Conservation (phyloP, 2,113 vertebrate genomes). For the Chascanopsetta lugubris region DNA sequence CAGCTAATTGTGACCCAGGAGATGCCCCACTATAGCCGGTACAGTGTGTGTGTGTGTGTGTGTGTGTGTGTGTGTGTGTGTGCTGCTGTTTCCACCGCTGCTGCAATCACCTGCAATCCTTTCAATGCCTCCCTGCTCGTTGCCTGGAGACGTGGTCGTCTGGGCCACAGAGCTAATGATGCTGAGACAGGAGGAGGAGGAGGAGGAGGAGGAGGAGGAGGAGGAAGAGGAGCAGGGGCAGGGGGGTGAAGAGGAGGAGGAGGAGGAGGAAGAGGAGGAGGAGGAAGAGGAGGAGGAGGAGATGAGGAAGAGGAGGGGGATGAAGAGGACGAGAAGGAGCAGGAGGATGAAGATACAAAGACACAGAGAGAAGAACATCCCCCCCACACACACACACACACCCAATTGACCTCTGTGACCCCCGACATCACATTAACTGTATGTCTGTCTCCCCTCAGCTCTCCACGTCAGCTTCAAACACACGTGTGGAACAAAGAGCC, state of each 20-base stretch:
- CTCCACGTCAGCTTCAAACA: not conserved
- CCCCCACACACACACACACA: not conserved
- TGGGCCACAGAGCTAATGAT: slow-evolving; percentile 61
- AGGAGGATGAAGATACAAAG: not conserved
- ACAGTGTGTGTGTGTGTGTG: slow-evolving; percentile 36
- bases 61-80: slow-evolving; percentile 33
- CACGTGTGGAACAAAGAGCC: slow-evolving; percentile 1
- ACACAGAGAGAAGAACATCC: slow-evolving; percentile 2
- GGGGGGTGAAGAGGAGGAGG: not conserved
- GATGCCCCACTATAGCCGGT: slow-evolving; percentile 61
- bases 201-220: slow-evolving; percentile 33
- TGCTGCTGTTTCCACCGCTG: slow-evolving; percentile 53
- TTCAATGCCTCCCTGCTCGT: slow-evolving; percentile 71
- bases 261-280: not conserved
- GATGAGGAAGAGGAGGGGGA: slow-evolving; percentile 31
- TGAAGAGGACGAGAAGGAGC: not conserved
- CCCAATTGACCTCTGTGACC: too few relatives aligned
- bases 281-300: slow-evolving; percentile 39
- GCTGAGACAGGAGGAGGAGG: slow-evolving; percentile 48
- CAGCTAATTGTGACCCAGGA: slow-evolving; percentile 82
- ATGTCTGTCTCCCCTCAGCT: not conserved
- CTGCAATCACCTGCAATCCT: slow-evolving; percentile 85
- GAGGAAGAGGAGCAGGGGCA: not conserved
- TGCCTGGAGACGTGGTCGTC: slow-evolving; percentile 77
- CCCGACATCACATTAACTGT: not conserved